Evolutionary conservation across 2,888 invertebrate genomes (phyloP).

Genomic region (Ypsolopha sequella): DNA sequence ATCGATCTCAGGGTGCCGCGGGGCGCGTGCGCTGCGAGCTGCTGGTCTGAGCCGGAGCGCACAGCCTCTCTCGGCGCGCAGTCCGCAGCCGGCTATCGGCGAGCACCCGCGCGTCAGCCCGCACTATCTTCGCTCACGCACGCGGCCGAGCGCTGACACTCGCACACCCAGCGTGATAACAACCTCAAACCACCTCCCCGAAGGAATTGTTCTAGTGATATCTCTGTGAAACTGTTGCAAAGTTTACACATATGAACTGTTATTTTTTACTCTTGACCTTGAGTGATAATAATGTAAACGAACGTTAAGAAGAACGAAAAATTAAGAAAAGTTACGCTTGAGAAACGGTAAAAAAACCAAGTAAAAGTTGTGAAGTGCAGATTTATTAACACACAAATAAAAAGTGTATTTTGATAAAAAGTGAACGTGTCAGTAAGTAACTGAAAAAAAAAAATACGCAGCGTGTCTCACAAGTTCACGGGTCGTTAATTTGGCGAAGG

Average conservation of each 20-base stretch:
- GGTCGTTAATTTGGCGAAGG: conserved; percentile 50
- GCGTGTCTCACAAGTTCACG: conserved; percentile 52
- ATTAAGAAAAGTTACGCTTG: too few species aligned
- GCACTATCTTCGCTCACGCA: conserved; percentile 16
- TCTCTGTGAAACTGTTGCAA: conserved; percentile 27
- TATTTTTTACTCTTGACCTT: conserved; percentile 16
- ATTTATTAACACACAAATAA: conserved; percentile 1
- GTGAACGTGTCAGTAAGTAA: conserved; percentile 62
- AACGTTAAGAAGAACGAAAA: too few species aligned
- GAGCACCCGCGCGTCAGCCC: conserved; percentile 37
- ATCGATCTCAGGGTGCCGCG: conserved; percentile 62
- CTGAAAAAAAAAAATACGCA: conserved; percentile 42
- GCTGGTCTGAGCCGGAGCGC: conserved; percentile 23
- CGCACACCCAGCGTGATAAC: conserved; percentile 34
- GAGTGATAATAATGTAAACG: conserved; percentile 4
- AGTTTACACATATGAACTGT: conserved; percentile 17
- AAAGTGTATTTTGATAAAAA: conserved; percentile 32
- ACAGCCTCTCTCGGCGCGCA: conserved; percentile 41
- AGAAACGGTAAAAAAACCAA: neutral
- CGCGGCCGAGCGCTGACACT: conserved; percentile 22
- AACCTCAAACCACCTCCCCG: conserved; percentile 47
- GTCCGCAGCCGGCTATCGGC: conserved; percentile 61
- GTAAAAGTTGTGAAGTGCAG: neutral
- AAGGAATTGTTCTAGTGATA: conserved; percentile 53
- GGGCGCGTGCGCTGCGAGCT: conserved; percentile 33